Evolutionary conservation across 2,113 vertebrate genomes (phyloP), one percentile per base, ranked within the genome.

Genomic region (Mesembrinibis cayennensis): DNA sequence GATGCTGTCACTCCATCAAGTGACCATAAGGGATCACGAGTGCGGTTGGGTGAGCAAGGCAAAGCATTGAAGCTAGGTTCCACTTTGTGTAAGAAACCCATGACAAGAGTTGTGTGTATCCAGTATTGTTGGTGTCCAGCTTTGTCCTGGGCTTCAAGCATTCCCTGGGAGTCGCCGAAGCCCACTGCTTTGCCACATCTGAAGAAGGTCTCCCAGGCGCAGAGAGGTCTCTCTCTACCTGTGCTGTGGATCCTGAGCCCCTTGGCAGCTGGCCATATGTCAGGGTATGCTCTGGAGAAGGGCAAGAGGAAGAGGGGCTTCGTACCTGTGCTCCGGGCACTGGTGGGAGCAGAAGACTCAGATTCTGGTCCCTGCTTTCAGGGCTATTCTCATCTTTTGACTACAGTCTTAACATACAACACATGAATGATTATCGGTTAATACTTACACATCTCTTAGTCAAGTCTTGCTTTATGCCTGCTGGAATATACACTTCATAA

Each of bases 1-100:
- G 40, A 50, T 2, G 5, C 50, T 76, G 18, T 38, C 25, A 8
- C 20, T 40, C 32, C 32, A n/a, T 76, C n/a, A 38, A 40, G 72
- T 59, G 53, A 40, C 45, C 0, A 0, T 30, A 61, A 17, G 11
- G 36, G 40, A 17, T 30, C 2, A 0, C 26, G 63, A 45, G 10
- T 11, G 10, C 2, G 3, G 44, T 22, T 45, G 69, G 38, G 11
- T 80, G 69, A 66, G 45, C 65, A 47, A 56, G 29, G 53, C 42
- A 72, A 40, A 50, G 10, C 52, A 13, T 0, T 74, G 90, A 40
- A 49, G 26, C 42, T 2, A 1, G 5, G 8, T 70, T 67, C 5
- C 2, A 3, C 26, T 61, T 27, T 1, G 0, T 27, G 9, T 27
- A 19, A 49, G 82, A 87, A 90, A 13, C 6, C 44, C 3, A 0